Evolutionary conservation across 2,797 vertebrate genomes (phyloP).

Genomic region (Aratinga solstitialis): DNA sequence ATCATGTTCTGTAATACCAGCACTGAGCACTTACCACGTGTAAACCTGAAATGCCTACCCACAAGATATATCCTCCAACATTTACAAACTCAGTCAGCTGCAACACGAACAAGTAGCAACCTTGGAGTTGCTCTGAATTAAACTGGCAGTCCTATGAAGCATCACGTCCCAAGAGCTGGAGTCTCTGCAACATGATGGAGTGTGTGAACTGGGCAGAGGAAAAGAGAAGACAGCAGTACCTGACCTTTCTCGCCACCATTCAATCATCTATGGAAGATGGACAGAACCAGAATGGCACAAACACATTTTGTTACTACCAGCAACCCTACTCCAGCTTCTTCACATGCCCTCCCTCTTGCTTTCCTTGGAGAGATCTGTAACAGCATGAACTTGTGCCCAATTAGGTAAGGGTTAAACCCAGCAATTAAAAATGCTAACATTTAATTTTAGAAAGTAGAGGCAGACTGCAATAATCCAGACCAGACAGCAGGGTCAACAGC

Average conservation of each 20-base stretch:
- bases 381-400: neutral
- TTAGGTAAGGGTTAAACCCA: conserved; percentile 32
- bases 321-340: neutral
- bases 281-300: neutral
- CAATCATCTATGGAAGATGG: neutral
- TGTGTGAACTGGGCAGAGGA: neutral
- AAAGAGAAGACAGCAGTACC: too few relatives aligned
- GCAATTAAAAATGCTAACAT: conserved; percentile 37
- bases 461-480: conserved; percentile 27
- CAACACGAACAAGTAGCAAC: neutral
- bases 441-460: conserved; percentile 11
- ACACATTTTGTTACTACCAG: neutral
- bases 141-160: neutral
- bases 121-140: neutral
- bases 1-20: neutral
- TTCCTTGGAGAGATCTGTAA: neutral
- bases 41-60: neutral
- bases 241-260: neutral
- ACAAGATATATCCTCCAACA: neutral
- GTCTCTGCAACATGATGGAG: neutral
- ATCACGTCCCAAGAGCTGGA: accelerated
- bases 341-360: accelerated
- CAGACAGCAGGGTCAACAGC: conserved; percentile 60
- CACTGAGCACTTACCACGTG: neutral
- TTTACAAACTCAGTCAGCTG: neutral